phyloP scores from a whole-genome alignment of 2,888 invertebrate species.

The Phania funesta region DNA sequence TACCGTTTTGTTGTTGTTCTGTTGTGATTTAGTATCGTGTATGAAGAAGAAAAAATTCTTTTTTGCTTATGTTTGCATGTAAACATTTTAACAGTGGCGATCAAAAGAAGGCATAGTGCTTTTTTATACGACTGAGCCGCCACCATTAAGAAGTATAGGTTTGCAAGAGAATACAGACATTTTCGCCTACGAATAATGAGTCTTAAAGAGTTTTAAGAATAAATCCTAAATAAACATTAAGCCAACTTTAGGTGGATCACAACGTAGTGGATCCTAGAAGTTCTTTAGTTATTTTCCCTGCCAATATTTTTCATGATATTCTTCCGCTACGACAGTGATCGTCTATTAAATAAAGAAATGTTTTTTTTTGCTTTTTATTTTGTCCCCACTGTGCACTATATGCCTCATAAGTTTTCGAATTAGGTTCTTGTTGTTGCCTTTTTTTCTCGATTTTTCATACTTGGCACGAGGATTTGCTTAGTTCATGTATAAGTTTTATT shows the following conservation, averaged over 20 bases:
- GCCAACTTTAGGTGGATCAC: too few relatives aligned
- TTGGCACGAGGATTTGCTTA: slow-evolving; percentile 51
- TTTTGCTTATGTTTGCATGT: slow-evolving; percentile 35
- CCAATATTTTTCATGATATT: too few relatives aligned
- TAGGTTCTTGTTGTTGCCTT: slow-evolving; percentile 24
- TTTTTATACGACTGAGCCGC: background rate
- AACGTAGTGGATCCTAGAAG: too few relatives aligned
- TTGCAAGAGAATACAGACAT: too few relatives aligned
- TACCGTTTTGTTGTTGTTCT: slow-evolving; percentile 32
- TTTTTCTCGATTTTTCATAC: slow-evolving; percentile 16
- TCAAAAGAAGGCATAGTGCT: background rate
- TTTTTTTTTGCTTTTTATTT: background rate
- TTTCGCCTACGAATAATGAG: too few relatives aligned
- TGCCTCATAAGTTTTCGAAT: slow-evolving; percentile 46
- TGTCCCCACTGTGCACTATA: background rate
- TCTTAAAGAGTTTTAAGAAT: too few relatives aligned
- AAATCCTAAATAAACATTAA: too few relatives aligned
- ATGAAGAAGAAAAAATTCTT: slow-evolving; percentile 30
- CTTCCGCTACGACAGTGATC: too few relatives aligned
- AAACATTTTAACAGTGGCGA: background rate
- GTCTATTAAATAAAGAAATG: too few relatives aligned
- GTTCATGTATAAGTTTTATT: slow-evolving; percentile 59
- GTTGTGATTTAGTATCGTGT: slow-evolving; percentile 44
- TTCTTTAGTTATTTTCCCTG: too few relatives aligned
- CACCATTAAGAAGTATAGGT: too few relatives aligned